These are phyloP conservation scores for Apteryx mantelli DNA, from an alignment of 2,113 vertebrate species.

Conservation along the genomic window DNA sequence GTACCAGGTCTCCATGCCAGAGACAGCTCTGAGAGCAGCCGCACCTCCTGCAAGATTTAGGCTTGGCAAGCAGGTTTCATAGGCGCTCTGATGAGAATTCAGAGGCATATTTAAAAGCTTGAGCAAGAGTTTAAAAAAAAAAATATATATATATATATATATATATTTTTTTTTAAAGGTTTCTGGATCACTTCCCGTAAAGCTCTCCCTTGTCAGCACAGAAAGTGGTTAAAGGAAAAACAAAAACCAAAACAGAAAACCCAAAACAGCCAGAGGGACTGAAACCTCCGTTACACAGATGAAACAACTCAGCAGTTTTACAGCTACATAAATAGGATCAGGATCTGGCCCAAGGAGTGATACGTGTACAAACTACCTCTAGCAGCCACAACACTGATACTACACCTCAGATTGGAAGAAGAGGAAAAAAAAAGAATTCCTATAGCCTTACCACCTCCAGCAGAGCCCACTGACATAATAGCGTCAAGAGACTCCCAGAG, in stretches of 20 bases:
- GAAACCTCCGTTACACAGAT: neutral
- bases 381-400: neutral
- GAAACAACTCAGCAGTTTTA: constrained; percentile 27
- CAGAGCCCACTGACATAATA: neutral
- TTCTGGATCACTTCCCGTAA: constrained; percentile 7
- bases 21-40: constrained; percentile 3
- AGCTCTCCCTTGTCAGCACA: neutral
- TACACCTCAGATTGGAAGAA: neutral
- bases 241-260: constrained; percentile 5
- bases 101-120: constrained; percentile 34
- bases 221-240: neutral
- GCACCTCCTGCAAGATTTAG: constrained; percentile 15
- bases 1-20: constrained; percentile 55
- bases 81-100: constrained; percentile 18
- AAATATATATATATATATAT: neutral
- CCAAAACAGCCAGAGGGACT: neutral
- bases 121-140: constrained; percentile 8
- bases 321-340: neutral
- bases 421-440: neutral
- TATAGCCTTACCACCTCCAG: neutral
- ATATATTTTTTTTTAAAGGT: neutral
- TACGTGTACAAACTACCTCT: neutral
- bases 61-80: constrained; percentile 48
- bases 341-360: neutral
- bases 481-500: neutral